Conservation (phyloP, 2,113 vertebrate genomes). For the Dicrurus megarhynchus region DNA sequence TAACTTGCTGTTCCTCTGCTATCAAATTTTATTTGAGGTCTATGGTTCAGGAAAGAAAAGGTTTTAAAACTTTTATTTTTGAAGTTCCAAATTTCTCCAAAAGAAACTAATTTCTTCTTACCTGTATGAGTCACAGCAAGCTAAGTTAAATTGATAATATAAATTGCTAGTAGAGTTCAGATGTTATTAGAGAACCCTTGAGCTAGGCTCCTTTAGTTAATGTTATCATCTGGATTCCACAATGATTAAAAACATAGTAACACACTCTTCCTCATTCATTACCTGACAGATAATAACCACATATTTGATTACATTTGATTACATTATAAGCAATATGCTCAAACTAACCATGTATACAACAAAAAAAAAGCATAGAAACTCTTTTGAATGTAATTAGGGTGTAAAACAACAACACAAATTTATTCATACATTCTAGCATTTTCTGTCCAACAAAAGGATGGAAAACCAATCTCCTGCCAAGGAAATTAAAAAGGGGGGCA, state of each 20-base stretch:
- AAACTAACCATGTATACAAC: not conserved
- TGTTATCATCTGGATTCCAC: not conserved
- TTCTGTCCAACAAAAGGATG: not conserved
- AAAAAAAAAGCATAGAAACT: not conserved
- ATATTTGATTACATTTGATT: conserved; percentile 20
- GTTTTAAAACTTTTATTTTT: not conserved
- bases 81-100: not conserved
- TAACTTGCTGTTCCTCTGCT: not conserved
- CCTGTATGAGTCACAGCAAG: not conserved
- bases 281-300: not conserved
- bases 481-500: not conserved
- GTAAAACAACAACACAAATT: not conserved
- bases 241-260: not conserved
- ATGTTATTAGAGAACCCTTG: not conserved
- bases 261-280: conserved; percentile 9
- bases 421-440: not conserved
- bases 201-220: not conserved
- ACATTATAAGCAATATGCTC: not conserved
- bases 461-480: not conserved
- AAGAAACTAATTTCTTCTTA: not conserved
- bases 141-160: not conserved
- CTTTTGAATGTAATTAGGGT: not conserved
- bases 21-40: not conserved
- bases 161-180: not conserved
- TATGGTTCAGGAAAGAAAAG: not conserved